Evolutionary conservation across 2,888 invertebrate species (phyloP), one percentile per base, ranked within the genome.

Genomic region (Scaptomyza reducta): DNA sequence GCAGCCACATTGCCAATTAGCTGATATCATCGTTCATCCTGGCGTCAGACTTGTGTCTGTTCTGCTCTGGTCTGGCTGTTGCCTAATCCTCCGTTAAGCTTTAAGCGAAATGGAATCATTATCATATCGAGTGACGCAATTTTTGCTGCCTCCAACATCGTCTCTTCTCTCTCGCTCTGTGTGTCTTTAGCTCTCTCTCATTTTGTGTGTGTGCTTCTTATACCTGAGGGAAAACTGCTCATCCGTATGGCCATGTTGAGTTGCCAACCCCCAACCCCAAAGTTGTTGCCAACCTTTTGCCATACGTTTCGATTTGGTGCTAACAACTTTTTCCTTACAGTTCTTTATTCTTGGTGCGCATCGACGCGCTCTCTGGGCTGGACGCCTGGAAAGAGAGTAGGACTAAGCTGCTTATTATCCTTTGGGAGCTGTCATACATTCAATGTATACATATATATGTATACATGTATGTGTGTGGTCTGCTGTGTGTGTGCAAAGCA

Each of bases 371-470:
- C 51, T 50, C 47, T 50, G 35, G 58, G 59, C 58, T 72, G 71
- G 65, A 80, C 74, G 46, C 49, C 44, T 22, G 22, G 22, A 22
- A 51, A 58, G 40, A 40, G 40, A 14, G 40, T n/a, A 40, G 16
- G 10, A 16, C 67, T 87, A 84, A 87, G 87, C 87, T 84, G 87
- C 85, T 83, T 87, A 84, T 83, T 84, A 87, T 87, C 78, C 87
- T 69, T 69, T 64, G 81, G 76, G 83, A 67, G 60, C 60, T 47
- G 42, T 18, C 10, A 33, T 31, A 44, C 49, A 40, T 16, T 57
- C 31, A n/a, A 18, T 25, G 3, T 33, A 10, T 18, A 18, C 13
- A 22, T 6, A 3, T 6, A 2, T 18, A 7, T 4, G 46, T 3
- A 22, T 22, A 3, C 3, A 6, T 16, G 16, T 13, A 1, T 29